phyloP scores from a whole-genome alignment of 1,140 invertebrate genomes.

The Papilio polytes region DNA sequence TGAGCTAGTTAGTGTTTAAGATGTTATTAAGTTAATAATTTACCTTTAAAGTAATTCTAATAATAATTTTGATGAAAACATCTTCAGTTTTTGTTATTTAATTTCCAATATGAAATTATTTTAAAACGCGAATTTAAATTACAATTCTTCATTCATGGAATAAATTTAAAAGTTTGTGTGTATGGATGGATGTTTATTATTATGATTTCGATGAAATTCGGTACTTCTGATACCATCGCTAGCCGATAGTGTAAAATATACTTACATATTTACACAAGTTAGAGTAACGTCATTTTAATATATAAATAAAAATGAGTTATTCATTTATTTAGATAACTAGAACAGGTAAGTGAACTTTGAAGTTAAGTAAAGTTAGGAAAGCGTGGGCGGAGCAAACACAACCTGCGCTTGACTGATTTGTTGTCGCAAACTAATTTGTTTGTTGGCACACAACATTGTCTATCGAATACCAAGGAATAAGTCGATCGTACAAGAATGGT shows the following conservation, averaged over 20 bases:
- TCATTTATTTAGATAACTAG: not conserved
- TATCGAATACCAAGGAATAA: not conserved
- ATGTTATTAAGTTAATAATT: conserved; percentile 15
- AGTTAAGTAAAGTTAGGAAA: not conserved
- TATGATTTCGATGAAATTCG: too few species aligned
- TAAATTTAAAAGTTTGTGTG: too few species aligned
- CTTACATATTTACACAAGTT: too few species aligned
- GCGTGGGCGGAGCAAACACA: not conserved
- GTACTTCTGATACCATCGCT: too few species aligned
- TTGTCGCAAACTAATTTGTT: not conserved
- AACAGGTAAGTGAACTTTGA: not conserved
- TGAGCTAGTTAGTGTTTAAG: conserved; percentile 1
- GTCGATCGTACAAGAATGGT: not conserved
- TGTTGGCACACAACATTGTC: not conserved
- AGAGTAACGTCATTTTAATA: too few species aligned
- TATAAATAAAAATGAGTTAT: not conserved
- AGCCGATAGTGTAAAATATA: too few species aligned
- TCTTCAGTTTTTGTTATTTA: not conserved
- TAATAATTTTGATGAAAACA: not conserved
- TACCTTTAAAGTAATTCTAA: not conserved
- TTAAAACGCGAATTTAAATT: too few species aligned
- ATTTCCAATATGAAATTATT: too few species aligned
- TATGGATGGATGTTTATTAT: too few species aligned
- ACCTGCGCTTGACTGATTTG: not conserved
- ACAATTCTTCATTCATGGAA: too few species aligned